Evolutionary conservation across 2,797 vertebrate species (phyloP).

Genomic region (Squalus acanthias): DNA sequence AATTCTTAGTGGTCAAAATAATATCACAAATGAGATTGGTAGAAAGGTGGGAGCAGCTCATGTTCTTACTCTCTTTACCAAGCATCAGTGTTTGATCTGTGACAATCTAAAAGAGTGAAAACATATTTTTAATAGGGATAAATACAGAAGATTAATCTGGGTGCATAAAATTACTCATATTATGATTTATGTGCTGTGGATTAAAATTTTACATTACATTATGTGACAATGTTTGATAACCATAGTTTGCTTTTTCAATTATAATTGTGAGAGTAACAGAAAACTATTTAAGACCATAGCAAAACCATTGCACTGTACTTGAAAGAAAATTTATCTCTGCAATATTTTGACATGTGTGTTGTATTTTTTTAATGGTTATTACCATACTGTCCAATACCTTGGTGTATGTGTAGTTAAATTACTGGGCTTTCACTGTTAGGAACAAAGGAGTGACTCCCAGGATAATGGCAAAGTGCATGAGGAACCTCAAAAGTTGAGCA

Average conservation of each 20-base stretch:
- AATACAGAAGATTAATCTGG: too few species aligned
- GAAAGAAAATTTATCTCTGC: not conserved
- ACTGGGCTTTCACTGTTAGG: conserved; percentile 10
- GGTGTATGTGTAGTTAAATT: not conserved
- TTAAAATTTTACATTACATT: not conserved
- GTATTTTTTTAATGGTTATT: not conserved
- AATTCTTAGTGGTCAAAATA: too few species aligned
- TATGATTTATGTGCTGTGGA: not conserved
- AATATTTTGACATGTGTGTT: not conserved
- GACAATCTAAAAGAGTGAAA: too few species aligned
- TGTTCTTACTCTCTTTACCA: too few species aligned
- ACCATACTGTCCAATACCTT: not conserved
- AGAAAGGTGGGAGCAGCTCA: too few species aligned
- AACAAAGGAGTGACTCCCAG: not conserved
- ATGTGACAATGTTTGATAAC: not conserved
- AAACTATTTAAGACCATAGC: not conserved
- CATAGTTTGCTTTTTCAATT: not conserved
- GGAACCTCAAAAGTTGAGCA: conserved; percentile 29
- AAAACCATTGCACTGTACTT: not conserved
- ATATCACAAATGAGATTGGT: too few species aligned
- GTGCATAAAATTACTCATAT: not conserved
- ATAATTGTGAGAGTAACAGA: not conserved
- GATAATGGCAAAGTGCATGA: not conserved
- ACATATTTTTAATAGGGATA: too few species aligned
- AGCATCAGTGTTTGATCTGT: too few species aligned